These are phyloP conservation scores for Coendou prehensilis DNA, from an alignment of 2,797 vertebrate species.

Conservation along the genomic window DNA sequence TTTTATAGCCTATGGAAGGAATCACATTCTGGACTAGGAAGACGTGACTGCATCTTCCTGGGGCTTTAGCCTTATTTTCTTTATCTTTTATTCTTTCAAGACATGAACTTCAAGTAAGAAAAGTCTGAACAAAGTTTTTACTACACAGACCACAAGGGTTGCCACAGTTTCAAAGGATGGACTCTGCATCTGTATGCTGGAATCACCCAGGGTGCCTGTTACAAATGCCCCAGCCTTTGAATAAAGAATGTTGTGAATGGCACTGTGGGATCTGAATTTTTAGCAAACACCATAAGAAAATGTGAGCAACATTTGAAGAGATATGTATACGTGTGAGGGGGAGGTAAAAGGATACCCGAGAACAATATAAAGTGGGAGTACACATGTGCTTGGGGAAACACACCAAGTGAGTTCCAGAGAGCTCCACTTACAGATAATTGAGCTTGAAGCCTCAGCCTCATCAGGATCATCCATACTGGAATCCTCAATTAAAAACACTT, in stretches of 20 bases:
- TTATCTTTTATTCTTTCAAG: neutral
- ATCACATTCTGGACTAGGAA: neutral
- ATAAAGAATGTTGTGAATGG: neutral
- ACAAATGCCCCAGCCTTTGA: neutral
- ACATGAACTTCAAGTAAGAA: neutral
- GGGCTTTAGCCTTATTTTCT: neutral
- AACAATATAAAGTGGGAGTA: neutral
- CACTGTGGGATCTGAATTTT: conserved; percentile 10
- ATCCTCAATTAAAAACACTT: conserved; percentile 58
- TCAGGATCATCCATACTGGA: neutral
- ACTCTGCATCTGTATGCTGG: neutral
- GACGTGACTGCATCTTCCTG: neutral
- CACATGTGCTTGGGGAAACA: neutral
- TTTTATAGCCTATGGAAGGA: neutral
- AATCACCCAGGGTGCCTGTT: neutral
- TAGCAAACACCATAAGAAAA: neutral
- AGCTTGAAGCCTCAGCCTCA: neutral
- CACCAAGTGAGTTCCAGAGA: neutral
- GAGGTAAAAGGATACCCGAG: neutral
- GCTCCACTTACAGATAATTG: neutral
- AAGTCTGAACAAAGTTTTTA: neutral
- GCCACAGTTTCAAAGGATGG: neutral
- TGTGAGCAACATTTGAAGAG: neutral
- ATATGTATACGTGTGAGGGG: neutral
- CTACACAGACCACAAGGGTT: neutral